Evolutionary conservation across 2,113 vertebrate genomes (phyloP).

Genomic region (Parus major): DNA sequence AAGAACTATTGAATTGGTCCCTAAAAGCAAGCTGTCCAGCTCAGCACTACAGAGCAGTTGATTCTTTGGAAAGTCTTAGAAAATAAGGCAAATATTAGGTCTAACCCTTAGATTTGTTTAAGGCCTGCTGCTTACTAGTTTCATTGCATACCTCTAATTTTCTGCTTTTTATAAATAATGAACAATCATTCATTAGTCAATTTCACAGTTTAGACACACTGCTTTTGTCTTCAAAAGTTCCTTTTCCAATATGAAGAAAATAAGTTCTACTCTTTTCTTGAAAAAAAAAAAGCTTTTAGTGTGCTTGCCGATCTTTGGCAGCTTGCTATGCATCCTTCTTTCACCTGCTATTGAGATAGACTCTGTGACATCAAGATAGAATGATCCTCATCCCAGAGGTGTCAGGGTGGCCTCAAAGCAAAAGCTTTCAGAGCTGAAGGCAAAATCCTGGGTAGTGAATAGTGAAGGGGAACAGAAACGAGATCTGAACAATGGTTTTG

Average conservation of each 20-base stretch:
- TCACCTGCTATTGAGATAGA: neutral
- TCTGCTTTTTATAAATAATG: neutral
- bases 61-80: neutral
- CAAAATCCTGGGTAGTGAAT: neutral
- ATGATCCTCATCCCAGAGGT: neutral
- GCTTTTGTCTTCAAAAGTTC: neutral
- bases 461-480: neutral
- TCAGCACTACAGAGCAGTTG: neutral
- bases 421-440: neutral
- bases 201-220: neutral
- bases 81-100: neutral
- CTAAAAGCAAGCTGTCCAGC: neutral
- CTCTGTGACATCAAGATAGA: neutral
- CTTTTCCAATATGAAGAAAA: neutral
- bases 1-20: neutral
- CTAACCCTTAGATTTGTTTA: neutral
- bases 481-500: neutral
- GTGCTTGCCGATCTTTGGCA: neutral
- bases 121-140: neutral
- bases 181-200: neutral
- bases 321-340: neutral
- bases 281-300: neutral
- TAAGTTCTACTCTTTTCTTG: neutral
- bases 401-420: neutral
- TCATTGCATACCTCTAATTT: neutral